These are phyloP conservation scores for Apocheima hispidaria DNA, from an alignment of 2,888 invertebrate species.

Conservation along the genomic window DNA sequence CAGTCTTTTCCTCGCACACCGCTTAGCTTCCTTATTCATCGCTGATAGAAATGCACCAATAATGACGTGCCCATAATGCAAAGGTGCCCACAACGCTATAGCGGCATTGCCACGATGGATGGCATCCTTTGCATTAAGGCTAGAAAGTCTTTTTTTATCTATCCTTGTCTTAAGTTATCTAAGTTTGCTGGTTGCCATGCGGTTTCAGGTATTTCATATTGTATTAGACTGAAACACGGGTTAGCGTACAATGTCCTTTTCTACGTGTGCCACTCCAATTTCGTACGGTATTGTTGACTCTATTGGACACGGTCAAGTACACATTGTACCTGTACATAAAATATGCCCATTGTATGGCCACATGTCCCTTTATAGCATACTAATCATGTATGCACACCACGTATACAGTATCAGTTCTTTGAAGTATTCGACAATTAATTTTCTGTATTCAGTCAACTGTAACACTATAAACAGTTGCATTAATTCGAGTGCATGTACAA, in stretches of 20 bases:
- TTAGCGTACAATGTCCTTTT: slow-evolving; percentile 56
- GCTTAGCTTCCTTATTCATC: no score
- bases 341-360: slow-evolving; percentile 13
- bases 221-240: slow-evolving; percentile 48
- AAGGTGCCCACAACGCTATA: no score
- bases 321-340: slow-evolving; percentile 35
- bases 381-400: slow-evolving; percentile 47
- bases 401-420: slow-evolving; percentile 70
- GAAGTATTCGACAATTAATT: slow-evolving; percentile 48
- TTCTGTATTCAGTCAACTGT: slow-evolving; percentile 46
- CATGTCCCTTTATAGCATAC: slow-evolving; percentile 57
- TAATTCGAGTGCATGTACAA: slow-evolving; percentile 3
- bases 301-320: slow-evolving; percentile 79
- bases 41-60: no score
- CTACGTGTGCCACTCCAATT: slow-evolving; percentile 61
- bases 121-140: slow-evolving; percentile 1
- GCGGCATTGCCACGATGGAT: no score
- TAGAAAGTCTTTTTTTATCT: background rate
- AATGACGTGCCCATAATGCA: no score
- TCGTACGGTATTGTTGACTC: slow-evolving; percentile 42
- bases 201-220: slow-evolving; percentile 48
- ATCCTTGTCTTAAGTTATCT: no score
- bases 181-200: background rate
- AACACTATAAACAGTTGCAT: slow-evolving; percentile 42
- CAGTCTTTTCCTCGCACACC: no score